Conservation (phyloP, 1,140 invertebrate genomes). For the Dendrolimus punctatus region DNA sequence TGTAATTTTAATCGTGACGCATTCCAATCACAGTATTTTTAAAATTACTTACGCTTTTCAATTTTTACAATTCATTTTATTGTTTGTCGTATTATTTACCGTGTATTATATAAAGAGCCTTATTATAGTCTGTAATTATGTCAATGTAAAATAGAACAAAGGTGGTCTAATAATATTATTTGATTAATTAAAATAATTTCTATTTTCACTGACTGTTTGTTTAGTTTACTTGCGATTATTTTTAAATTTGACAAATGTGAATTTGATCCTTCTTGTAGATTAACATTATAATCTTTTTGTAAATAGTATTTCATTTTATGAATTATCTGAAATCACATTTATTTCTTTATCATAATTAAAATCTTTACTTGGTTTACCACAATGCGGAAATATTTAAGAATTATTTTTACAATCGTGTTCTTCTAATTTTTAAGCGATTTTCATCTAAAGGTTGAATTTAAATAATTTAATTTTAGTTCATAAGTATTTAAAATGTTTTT, state of each 20-base stretch:
- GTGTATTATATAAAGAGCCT: constrained; percentile 25
- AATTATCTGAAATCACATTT: too few relatives aligned
- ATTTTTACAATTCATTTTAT: constrained; percentile 23
- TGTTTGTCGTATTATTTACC: constrained; percentile 26
- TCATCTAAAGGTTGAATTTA: constrained; percentile 17
- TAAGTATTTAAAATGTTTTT: constrained; percentile 66
- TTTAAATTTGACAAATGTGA: constrained; percentile 3
- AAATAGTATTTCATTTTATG: too few relatives aligned
- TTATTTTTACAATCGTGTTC: neutral
- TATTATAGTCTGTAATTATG: constrained; percentile 9
- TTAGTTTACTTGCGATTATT: constrained; percentile 15
- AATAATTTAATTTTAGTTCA: constrained; percentile 59
- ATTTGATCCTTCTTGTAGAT: neutral
- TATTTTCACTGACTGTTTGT: constrained; percentile 8
- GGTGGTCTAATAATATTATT: neutral
- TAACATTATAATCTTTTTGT: too few relatives aligned
- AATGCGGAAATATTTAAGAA: neutral
- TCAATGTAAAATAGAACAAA: neutral
- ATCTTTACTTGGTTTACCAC: neutral
- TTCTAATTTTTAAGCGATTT: neutral
- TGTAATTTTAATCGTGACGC: constrained; percentile 31
- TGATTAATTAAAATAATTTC: constrained; percentile 3
- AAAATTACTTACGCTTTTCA: constrained; percentile 45
- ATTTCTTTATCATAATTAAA: too few relatives aligned
- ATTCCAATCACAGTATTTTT: constrained; percentile 67